phyloP scores from a whole-genome alignment of 2,797 vertebrate genomes.

The Tadarida brasiliensis region DNA sequence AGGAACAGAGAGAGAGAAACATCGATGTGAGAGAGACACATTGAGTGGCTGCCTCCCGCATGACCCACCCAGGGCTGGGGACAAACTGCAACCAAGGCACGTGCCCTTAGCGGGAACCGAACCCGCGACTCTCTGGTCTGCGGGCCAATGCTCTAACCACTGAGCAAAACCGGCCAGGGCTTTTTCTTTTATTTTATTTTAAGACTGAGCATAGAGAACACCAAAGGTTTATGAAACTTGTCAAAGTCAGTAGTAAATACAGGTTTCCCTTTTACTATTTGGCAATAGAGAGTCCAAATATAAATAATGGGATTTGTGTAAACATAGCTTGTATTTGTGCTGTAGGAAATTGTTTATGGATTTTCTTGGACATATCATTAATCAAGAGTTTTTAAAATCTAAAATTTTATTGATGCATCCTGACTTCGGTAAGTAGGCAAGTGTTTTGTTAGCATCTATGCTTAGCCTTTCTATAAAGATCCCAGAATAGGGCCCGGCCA shows the following conservation, averaged over 20 bases:
- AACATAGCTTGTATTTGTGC: background rate
- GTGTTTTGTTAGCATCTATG: background rate
- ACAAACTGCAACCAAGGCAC: too few relatives aligned
- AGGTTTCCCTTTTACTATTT: background rate
- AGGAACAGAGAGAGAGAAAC: too few relatives aligned
- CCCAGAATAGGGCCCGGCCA: background rate
- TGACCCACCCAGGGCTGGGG: too few relatives aligned
- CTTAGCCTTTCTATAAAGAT: constrained; percentile 5
- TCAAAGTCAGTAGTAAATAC: background rate
- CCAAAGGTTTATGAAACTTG: background rate
- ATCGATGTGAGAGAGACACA: too few relatives aligned
- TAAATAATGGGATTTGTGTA: constrained; percentile 46
- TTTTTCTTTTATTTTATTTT: background rate
- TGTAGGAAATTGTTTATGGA: constrained; percentile 16
- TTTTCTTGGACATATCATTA: background rate
- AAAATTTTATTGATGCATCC: background rate
- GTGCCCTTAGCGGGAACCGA: too few relatives aligned
- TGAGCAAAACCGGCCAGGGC: too few relatives aligned
- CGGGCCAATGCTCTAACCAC: too few relatives aligned
- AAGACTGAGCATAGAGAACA: constrained; percentile 2
- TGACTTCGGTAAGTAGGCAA: background rate
- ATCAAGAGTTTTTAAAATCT: background rate
- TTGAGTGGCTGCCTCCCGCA: too few relatives aligned
- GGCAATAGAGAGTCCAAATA: background rate
- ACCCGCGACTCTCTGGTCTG: too few relatives aligned